Base-by-base conservation (phyloP, 2,888 invertebrate species). In the Tineola bisselliella region DNA sequence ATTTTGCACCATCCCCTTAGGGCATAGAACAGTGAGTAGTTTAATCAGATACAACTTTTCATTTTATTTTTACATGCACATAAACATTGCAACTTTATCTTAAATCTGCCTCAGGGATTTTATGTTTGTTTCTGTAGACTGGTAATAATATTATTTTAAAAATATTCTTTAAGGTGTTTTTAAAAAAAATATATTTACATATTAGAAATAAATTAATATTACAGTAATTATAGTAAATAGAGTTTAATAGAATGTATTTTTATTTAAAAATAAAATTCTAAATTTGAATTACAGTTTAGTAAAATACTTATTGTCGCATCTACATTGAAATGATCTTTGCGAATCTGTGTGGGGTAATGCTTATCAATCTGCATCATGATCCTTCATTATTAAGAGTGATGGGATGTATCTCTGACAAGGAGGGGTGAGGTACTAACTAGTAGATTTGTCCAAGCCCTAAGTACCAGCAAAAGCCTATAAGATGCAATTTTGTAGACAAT, bases 311-410 rank as follows among this genome's bases (percentile, higher is more conserved):
- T 3, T 38, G 38, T 38, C 5, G 11, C n/a, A 10, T 38, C 38
- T 38, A 38, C 38, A n/a, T 38, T n/a, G 10, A 38, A 38, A 2
- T 48, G 33, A 33, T 58, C 58, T 58, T 15, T 58, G 31, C 17
- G 11, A 17, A 33, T 17, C 2, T 30, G 58, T 58, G 58, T 58
- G 58, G 58, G 58, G 58, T 58, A 58, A 58, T 33, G 76, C 79
- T 83, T 84, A 84, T 86, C 84, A 81, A 84, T 86, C 84, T 82
- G 77, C 75, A 83, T 81, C 81, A 77, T 77, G 81, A 83, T 83
- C 83, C 83, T 79, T 81, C 78, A 79, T 84, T 83, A 86, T 84
- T 79, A 84, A 83, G 86, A 86, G 79, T 79, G 84, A 86, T 84
- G 81, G 78, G 73, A 64, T 33, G 30, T 8, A 58, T 58, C 58